Percentiles rank a stretch among this genome's conserved stretches.
These are phyloP conservation scores for Heterodera carotae DNA, from an alignment of 1,140 invertebrate species.

Conservation along the genomic window DNA sequence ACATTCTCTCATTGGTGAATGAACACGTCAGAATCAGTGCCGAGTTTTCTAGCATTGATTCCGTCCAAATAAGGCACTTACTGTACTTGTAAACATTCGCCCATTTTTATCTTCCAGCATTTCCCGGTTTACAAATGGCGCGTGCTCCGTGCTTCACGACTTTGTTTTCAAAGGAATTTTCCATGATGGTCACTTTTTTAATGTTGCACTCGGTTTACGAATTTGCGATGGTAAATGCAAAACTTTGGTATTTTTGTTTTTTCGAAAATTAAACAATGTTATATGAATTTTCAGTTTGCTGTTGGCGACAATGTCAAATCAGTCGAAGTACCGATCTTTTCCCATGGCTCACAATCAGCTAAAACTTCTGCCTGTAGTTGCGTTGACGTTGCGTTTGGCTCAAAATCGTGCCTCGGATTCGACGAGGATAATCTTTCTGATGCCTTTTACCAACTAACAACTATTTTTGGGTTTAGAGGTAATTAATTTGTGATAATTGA, in stretches of 20 bases:
- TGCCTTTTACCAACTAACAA: constrained; percentile 37
- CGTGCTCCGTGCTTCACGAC: neutral
- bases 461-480: constrained; percentile 49
- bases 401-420: constrained; percentile 24
- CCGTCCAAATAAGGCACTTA: neutral
- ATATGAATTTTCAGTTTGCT: neutral
- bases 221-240: neutral
- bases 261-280: constrained; percentile 12
- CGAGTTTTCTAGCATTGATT: neutral
- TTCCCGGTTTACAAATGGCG: neutral
- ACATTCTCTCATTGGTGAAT: neutral
- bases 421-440: constrained; percentile 26
- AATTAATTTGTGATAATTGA: too few relatives aligned
- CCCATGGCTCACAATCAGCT: too few relatives aligned
- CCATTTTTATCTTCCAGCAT: neutral
- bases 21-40: neutral
- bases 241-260: neutral
- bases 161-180: neutral
- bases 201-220: neutral
- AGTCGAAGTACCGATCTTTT: constrained; percentile 2
- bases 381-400: constrained; percentile 17
- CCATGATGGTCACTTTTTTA: neutral
- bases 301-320: constrained; percentile 6
- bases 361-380: neutral
- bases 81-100: neutral